Evolutionary conservation across 2,113 vertebrate genomes (phyloP), one percentile per base, ranked within the genome.

Genomic region (Chascanopsetta lugubris): DNA sequence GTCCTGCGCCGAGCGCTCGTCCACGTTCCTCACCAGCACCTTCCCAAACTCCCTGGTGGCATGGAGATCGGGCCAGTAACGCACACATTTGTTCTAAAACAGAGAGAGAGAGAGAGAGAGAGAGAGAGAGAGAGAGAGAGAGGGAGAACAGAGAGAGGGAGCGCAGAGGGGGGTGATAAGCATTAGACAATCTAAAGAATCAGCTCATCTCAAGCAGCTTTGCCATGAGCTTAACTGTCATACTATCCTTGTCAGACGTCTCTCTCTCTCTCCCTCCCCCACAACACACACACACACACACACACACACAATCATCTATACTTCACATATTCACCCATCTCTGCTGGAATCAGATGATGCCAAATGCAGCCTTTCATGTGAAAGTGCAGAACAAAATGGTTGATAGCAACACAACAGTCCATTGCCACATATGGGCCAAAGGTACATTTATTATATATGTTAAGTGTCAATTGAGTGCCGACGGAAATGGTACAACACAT

Each of bases 61-160:
- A 0, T 91, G 43, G 15, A 86, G 75, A 66, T 95, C 93, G 0
- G 95, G 94, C 95, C 94, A 95, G 87, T 95, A 94, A 1, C 89
- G 83, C 58, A 94, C 94, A 69, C 95, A 96, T 74, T 96, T 95
- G 84, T 95, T 96, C 95, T 96, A 82, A n/a, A 61, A 29, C 10
- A 32, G 12, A 18, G 30, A 0, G 40, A 30, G 45, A 5, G n/a
- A 26, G 18, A 27, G 18, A 21, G 17, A 13, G 0, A 47, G 1
- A 22, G 34, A 34, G 21, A 18, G 8, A 26, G 36, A 43, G 27
- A 36, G 15, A 48, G 61, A 36, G 18, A 29, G n/a, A 48, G 60
- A 18, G 9, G 12, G n/a, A 13, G 49, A 26, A 24, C 24, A 40
- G 30, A 54, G 11, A 18, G 56, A 43, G 9, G 12, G n/a, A 13